Conservation (phyloP, 2,797 vertebrate species). For the Orientallactaga sibirica region DNA sequence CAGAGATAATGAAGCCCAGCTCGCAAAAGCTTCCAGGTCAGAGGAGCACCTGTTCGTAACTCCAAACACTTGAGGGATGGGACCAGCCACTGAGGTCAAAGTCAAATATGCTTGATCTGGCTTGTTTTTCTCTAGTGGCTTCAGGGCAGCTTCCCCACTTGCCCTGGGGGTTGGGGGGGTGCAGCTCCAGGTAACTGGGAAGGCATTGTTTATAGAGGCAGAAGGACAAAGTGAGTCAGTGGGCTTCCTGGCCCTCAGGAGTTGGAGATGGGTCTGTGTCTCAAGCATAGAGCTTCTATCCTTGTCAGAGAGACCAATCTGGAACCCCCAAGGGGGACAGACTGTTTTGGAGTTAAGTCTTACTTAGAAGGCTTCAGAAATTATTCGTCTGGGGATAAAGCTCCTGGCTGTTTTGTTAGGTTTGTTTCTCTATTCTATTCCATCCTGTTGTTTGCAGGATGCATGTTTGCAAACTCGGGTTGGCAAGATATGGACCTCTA, state of each 20-base stretch:
- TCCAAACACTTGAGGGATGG: background rate
- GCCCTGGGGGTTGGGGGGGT: background rate
- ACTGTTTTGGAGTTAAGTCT: background rate
- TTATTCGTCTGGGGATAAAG: background rate
- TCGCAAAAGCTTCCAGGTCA: background rate
- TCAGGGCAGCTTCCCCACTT: constrained; percentile 33
- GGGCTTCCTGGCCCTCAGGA: background rate
- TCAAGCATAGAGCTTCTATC: background rate
- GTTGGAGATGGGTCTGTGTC: background rate
- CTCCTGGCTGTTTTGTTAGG: background rate
- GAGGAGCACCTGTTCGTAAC: background rate
- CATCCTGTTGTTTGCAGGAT: background rate
- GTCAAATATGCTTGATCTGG: background rate
- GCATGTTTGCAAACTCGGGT: background rate
- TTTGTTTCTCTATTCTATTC: background rate
- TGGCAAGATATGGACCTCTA: background rate
- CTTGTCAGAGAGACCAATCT: background rate
- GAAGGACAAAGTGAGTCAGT: background rate
- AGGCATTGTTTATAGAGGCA: background rate
- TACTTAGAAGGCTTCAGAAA: constrained; percentile 11
- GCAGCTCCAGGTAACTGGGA: background rate
- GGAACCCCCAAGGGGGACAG: background rate
- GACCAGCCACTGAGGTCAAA: background rate
- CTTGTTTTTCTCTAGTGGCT: background rate
- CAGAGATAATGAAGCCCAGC: background rate